Evolutionary conservation across 2,113 vertebrate genomes (phyloP).

Genomic region (Excalfactoria chinensis): DNA sequence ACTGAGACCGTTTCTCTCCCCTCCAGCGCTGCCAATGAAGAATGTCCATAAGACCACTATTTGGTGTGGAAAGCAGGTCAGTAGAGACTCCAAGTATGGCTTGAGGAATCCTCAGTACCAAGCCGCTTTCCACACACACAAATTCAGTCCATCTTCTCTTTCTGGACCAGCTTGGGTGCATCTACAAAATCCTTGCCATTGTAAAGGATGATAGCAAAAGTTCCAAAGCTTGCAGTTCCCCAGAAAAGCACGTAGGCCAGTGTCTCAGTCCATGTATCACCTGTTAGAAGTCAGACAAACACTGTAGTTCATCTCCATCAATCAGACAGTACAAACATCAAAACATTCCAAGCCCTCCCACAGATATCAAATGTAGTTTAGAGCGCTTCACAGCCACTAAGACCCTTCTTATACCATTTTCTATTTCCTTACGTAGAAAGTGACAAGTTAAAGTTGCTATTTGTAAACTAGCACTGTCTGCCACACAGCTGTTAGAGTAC

Average conservation of each 20-base stretch:
- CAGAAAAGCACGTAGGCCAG: slow-evolving; percentile 96
- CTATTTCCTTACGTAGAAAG: background rate
- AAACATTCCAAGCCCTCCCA: background rate
- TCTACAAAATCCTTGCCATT: slow-evolving; percentile 97
- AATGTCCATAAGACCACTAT: background rate
- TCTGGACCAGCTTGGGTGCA: slow-evolving; percentile 92
- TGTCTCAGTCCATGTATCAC: slow-evolving; percentile 96
- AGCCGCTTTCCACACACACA: slow-evolving; percentile 98
- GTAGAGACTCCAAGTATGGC: slow-evolving; percentile 91
- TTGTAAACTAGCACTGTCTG: background rate
- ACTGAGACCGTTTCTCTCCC: slow-evolving; percentile 1
- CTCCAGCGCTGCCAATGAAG: background rate
- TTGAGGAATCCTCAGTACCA: slow-evolving; percentile 81
- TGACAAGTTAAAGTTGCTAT: background rate
- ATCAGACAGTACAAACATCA: background rate
- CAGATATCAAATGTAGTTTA: background rate
- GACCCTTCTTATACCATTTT: background rate
- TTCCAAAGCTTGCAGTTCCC: slow-evolving; percentile 90
- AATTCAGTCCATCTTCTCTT: slow-evolving; percentile 99
- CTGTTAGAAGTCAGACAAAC: slow-evolving; percentile 71
- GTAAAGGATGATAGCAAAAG: slow-evolving; percentile 92
- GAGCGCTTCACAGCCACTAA: background rate
- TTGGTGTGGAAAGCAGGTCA: slow-evolving; percentile 85
- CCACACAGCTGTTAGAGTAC: background rate
- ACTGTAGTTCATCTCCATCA: background rate